phyloP scores from a whole-genome alignment of 2,113 vertebrate genomes.

The Cyanoliseus patagonus region DNA sequence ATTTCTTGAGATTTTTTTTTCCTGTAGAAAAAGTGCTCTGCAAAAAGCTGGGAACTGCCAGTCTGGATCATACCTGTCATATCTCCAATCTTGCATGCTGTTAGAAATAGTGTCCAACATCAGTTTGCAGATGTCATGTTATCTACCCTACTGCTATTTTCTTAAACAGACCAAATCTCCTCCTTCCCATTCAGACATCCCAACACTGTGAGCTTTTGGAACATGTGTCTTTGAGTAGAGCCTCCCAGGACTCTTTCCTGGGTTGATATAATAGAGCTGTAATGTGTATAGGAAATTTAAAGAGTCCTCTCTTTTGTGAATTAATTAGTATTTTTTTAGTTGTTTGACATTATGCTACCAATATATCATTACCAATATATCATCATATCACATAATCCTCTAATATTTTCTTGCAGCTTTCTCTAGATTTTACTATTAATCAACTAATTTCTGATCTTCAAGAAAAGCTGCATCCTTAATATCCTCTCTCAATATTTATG shows the following conservation, averaged over 20 bases:
- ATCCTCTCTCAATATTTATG: not conserved
- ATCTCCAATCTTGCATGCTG: not conserved
- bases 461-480: not conserved
- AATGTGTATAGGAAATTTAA: not conserved
- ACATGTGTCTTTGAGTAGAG: not conserved
- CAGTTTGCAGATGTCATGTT: not conserved
- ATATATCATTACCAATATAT: too few relatives aligned
- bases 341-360: not conserved
- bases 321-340: not conserved
- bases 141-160: not conserved
- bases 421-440: not conserved
- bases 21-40: not conserved
- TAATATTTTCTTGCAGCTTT: not conserved
- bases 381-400: not conserved
- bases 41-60: not conserved
- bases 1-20: not conserved
- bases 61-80: not conserved
- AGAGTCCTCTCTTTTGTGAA: not conserved
- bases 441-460: not conserved
- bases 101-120: not conserved
- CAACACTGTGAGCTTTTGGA: not conserved
- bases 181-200: not conserved
- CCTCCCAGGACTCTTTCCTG: not conserved
- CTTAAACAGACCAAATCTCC: not conserved
- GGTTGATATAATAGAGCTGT: not conserved